Conservation (phyloP, 2,797 vertebrate genomes). For the Hydrophis major region DNA sequence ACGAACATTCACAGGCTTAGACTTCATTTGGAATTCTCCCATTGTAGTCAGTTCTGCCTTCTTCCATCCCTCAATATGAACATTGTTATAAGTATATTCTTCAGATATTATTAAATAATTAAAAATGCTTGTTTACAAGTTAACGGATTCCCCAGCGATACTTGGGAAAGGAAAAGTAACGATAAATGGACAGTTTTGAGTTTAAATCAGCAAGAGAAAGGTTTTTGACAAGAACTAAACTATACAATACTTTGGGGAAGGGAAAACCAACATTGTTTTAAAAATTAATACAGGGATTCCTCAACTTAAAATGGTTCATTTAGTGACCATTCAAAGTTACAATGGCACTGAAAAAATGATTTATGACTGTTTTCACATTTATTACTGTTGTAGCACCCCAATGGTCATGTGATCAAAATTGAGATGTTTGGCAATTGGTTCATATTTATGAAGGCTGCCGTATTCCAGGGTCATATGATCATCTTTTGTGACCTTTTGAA, state of each 20-base stretch:
- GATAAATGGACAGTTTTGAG: not conserved
- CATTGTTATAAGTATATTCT: not conserved
- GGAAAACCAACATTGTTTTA: not conserved
- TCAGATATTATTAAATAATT: not conserved
- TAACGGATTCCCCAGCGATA: not conserved
- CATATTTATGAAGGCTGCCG: not conserved
- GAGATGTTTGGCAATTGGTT: not conserved
- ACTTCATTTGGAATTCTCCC: not conserved
- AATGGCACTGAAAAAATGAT: not conserved
- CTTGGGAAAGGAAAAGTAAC: not conserved
- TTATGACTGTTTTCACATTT: not conserved
- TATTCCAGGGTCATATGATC: not conserved
- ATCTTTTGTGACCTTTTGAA: not conserved
- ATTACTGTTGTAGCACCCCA: not conserved
- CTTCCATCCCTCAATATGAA: not conserved
- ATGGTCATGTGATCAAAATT: not conserved
- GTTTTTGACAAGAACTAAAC: not conserved
- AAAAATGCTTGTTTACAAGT: not conserved
- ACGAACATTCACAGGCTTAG: slow-evolving; percentile 21
- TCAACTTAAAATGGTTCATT: not conserved
- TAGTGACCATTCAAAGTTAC: not conserved
- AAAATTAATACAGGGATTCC: not conserved
- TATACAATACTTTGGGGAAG: not conserved
- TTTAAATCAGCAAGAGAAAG: not conserved
- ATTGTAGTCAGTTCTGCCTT: not conserved